Evolutionary conservation across 2,797 vertebrate genomes (phyloP), one percentile per base, ranked within the genome.

Genomic region (Tokudaia tokunoshimensis): DNA sequence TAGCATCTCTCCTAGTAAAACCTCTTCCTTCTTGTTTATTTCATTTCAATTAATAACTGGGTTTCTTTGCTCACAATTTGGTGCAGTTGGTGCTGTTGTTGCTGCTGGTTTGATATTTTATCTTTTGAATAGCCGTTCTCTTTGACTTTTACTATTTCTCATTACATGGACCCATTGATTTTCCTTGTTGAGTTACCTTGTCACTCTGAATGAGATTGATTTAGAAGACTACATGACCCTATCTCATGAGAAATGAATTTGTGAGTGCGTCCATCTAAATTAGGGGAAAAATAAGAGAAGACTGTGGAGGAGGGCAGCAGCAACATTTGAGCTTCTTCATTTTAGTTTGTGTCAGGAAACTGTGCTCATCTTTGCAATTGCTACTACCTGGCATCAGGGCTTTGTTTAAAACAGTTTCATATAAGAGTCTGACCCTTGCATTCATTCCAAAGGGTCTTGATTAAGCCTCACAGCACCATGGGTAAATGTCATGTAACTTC

Each of bases 291-390:
- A 26, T 20, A 20, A 55, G 34, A 37, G 12, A 72, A n/a, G 13
- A 24, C 2, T 26, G 3, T 17, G 50, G 13, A 70, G 1, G 26
- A 7, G 6, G 20, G 1, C 15, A 41, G 50, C 2, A 74, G 4
- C 14, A 74, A 11, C 22, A 72, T 24, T 29, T 57, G 50, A 41
- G 2, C 24, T 41, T 41, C 47, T 37, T 55, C 12, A 8, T 22
- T 74, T 31, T 31, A 50, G 3, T 34, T 47, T n/a, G 34, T 9
- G 24, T 29, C 20, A 55, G 22, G 12, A n/a, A 37, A 26, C 19
- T 55, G 34, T 15, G 47, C 5, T 70, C 20, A 1, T 70, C 31
- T 50, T 67, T 86, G 13, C 13, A 37, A 5, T 26, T 70, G 22
- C 47, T 87, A 22, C 13, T 11, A 11, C 2, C 47, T 50, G 22